phyloP scores from a whole-genome alignment of 2,113 vertebrate genomes.

The Antechinus stuartii region DNA sequence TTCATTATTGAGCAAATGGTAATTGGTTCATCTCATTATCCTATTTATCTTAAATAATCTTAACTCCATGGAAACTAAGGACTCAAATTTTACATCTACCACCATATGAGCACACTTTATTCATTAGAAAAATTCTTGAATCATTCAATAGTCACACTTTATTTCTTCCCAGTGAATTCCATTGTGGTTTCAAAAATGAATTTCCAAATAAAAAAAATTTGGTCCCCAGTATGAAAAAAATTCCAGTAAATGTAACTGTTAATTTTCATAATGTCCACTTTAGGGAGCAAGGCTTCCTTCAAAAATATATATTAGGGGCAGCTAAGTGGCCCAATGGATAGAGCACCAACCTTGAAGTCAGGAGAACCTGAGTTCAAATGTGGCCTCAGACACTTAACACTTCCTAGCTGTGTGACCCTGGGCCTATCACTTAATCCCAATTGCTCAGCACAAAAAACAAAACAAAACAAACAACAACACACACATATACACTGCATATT shows the following conservation, averaged over 20 bases:
- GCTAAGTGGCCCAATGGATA: background rate
- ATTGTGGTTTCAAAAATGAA: background rate
- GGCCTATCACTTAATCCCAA: too few species aligned
- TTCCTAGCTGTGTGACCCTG: too few species aligned
- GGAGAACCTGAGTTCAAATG: too few species aligned
- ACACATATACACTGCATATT: background rate
- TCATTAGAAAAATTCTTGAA: background rate
- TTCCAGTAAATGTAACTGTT: background rate
- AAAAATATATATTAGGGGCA: background rate
- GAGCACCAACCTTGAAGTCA: background rate
- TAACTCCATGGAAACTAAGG: background rate
- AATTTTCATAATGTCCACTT: background rate
- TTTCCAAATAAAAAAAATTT: constrained; percentile 35
- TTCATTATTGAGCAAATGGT: too few species aligned
- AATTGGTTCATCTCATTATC: too few species aligned
- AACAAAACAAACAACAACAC: background rate
- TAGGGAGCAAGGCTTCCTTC: background rate
- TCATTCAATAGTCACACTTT: background rate
- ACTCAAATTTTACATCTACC: background rate
- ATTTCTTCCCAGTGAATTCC: background rate
- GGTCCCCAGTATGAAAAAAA: background rate
- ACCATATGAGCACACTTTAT: background rate
- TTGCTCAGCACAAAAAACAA: too few species aligned
- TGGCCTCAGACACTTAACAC: too few species aligned
- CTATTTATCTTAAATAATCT: background rate